phyloP scores from a whole-genome alignment of 2,797 vertebrate species.

The Paguma larvata region DNA sequence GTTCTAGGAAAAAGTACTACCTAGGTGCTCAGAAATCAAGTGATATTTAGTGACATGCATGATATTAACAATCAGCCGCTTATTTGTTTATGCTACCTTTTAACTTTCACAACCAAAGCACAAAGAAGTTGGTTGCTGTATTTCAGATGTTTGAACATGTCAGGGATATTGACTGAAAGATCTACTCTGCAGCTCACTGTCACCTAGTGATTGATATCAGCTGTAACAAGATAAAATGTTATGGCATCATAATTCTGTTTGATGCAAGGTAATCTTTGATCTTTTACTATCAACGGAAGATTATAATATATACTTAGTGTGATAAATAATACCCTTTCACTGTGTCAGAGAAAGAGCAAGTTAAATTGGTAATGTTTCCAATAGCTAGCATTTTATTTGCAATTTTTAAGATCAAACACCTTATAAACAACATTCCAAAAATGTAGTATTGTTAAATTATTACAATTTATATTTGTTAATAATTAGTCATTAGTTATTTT shows the following conservation, averaged over 20 bases:
- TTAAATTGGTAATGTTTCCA: constrained; percentile 80
- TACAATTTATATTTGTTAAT: neutral
- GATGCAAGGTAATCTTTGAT: constrained; percentile 88
- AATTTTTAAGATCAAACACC: constrained; percentile 62
- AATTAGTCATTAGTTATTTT: constrained; percentile 53
- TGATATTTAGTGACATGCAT: constrained; percentile 56
- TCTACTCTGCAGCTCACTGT: constrained; percentile 82
- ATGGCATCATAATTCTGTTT: constrained; percentile 87
- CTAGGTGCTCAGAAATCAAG: constrained; percentile 58
- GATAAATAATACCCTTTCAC: constrained; percentile 88
- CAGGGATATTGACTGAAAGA: constrained; percentile 81
- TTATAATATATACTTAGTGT: constrained; percentile 86
- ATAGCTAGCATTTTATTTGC: constrained; percentile 61
- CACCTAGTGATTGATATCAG: constrained; percentile 87
- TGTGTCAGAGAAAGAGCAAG: constrained; percentile 73
- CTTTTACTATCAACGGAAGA: constrained; percentile 88
- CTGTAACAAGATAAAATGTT: constrained; percentile 89
- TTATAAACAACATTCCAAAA: constrained; percentile 65
- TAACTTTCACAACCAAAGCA: constrained; percentile 71
- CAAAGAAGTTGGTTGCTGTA: constrained; percentile 65
- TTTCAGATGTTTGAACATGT: constrained; percentile 81
- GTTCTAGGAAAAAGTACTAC: constrained; percentile 24
- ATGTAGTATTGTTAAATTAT: constrained; percentile 4
- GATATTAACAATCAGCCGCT: neutral
- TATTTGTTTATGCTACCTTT: constrained; percentile 61